Percentiles rank a stretch among this genome's conserved stretches.
phyloP scores from a whole-genome alignment of 2,888 invertebrate genomes.

The Philereme vetulata region DNA sequence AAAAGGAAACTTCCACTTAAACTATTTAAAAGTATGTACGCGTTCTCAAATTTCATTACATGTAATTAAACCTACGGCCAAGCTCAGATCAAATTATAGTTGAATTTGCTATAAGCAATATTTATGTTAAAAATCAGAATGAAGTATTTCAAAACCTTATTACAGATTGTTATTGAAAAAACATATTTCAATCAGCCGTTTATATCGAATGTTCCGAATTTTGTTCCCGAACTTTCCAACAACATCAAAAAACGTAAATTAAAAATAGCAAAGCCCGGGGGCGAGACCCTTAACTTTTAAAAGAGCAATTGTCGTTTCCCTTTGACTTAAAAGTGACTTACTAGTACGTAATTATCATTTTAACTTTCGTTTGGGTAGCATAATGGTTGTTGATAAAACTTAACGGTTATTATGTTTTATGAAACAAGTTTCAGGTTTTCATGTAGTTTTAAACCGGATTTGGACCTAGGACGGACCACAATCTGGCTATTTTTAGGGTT shows the following conservation, averaged over 20 bases:
- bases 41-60: too few relatives aligned
- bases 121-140: too few relatives aligned
- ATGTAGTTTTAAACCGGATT: neutral
- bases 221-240: neutral
- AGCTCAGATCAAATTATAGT: too few relatives aligned
- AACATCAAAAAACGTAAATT: neutral
- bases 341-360: constrained; percentile 35
- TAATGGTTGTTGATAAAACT: constrained; percentile 18
- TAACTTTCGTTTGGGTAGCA: constrained; percentile 23
- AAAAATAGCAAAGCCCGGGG: constrained; percentile 7
- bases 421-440: neutral
- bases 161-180: too few relatives aligned
- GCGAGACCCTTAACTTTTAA: constrained; percentile 27
- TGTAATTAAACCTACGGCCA: too few relatives aligned
- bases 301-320: constrained; percentile 33
- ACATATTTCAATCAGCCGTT: too few relatives aligned
- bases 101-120: too few relatives aligned
- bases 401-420: neutral
- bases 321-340: constrained; percentile 34
- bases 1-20: too few relatives aligned
- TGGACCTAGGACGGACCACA: too few relatives aligned
- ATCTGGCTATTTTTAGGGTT: too few relatives aligned
- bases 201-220: neutral
- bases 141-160: too few relatives aligned
- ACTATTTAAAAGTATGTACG: too few relatives aligned